Evolutionary conservation across 1,140 invertebrate species (phyloP), one percentile per base, ranked within the genome.

Genomic region (Laupala kohalensis): DNA sequence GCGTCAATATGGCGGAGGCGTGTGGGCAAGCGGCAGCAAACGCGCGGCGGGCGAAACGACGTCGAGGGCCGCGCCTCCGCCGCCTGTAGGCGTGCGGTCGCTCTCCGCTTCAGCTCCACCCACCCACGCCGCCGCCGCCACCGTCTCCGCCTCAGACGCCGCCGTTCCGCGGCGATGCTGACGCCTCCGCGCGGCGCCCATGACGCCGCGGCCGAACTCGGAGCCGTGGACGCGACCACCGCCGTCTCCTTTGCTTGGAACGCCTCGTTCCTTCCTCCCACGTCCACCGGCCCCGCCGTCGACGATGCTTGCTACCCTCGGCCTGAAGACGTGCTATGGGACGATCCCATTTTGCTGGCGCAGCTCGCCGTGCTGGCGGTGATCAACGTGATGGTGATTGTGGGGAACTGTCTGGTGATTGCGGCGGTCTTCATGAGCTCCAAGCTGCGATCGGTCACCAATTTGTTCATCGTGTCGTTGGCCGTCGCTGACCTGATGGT

Each of bases 381-480:
- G 73, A 91, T 96, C 76, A 92, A 93, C 81, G 86, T 93, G 13
- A 88, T 95, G 79, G 92, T 96, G 68, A 89, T 95, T 69, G 86
- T 88, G 25, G 94, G 95, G 68, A 97, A 98, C 82, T 89, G 90
- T 75, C 84, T 98, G 29, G 94, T 97, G 70, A 95, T 97, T 77
- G 86, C 93, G 69, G 94, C 95, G 69, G 95, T 98, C 30, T 91
- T 93, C 78, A 89, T 92, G 78, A 90, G 87, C 25, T 88, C 90
- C 63, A 96, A 96, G 79, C 85, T 97, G 67, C 86, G 93, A 65
- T 94, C 93, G 70, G 93, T 96, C 73, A 98, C 95, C 63, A 98
- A 98, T 81, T 87, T 95, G 77, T 97, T 97, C 82, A 97, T 98
- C 77, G 89, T 96, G 30, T 96, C 93, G 26, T 84, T 98, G 74